These are phyloP conservation scores for Leuctra nigra DNA, from an alignment of 2,888 invertebrate genomes.

Conservation along the genomic window DNA sequence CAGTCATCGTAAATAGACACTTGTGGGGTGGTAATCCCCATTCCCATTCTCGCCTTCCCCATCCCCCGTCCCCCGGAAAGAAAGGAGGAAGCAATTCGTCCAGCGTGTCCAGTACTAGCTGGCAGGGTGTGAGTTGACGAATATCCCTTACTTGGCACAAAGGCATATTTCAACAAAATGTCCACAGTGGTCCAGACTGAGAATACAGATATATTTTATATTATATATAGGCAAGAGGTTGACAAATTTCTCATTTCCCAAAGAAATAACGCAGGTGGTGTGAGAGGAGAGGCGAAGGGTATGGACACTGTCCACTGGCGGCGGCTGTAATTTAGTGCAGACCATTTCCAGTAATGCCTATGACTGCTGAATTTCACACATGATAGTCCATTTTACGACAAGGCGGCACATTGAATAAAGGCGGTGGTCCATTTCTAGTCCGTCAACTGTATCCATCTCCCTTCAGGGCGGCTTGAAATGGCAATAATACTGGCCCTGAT, in stretches of 20 bases:
- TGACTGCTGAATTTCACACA: conserved; percentile 36
- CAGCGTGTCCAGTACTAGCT: no score
- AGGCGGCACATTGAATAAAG: conserved; percentile 34
- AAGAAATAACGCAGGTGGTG: conserved; percentile 28
- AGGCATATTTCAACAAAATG: conserved; percentile 28
- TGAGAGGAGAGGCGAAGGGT: conserved; percentile 19
- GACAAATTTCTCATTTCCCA: conserved; percentile 31
- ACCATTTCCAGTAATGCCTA: conserved; percentile 36
- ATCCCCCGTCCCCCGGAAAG: conserved; percentile 27
- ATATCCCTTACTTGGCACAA: conserved; percentile 27
- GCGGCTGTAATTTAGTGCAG: conserved; percentile 33
- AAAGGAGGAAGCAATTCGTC: conserved; percentile 17
- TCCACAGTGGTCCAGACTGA: no score
- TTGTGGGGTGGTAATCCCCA: no score
- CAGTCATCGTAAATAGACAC: no score
- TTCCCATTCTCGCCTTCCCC: no score
- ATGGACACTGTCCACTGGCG: conserved; percentile 1
- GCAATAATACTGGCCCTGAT: conserved; percentile 35
- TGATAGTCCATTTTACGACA: conserved; percentile 35
- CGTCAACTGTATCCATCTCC: conserved; percentile 35
- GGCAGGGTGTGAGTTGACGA: conserved; percentile 24
- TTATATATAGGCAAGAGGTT: conserved; percentile 27
- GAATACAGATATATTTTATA: no score
- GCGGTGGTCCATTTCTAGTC: conserved; percentile 32
- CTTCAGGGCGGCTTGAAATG: no score